Evolutionary conservation across 1,140 invertebrate genomes (phyloP), one percentile per base, ranked within the genome.

Genomic region (Acyrthosiphon pisum): DNA sequence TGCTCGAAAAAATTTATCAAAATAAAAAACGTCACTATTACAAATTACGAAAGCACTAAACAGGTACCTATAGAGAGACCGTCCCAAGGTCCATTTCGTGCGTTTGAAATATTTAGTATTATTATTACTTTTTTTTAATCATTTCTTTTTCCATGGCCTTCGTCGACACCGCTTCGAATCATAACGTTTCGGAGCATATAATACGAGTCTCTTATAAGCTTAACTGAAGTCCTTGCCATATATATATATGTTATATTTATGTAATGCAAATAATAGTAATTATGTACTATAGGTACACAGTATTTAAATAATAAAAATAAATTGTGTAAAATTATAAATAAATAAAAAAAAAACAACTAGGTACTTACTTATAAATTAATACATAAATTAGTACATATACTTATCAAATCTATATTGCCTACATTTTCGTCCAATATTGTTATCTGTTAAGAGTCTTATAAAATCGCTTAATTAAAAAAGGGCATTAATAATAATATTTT

Each of bases 41-140:
- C 88, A 56, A 56, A 89, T 89, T 56, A 89, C 50, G 88, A 89
- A 56, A 89, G 88, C 41, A n/a, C n/a, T n/a, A n/a, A n/a, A n/a
- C n/a, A 68, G 11, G 14, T 84, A 84, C 41, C 37, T 37, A 35
- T 6, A 56, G n/a, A 56, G 50, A 56, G 11, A 76, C 30, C 60
- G 60, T 76, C 4, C 50, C 88, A 89, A 89, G 88, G 88, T 89
- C 35, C 50, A 56, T 89, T 89, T 89, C 50, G 48, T 56, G 50
- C 1, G 20, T 89, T 53, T 26, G 35, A 37, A 26, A 88, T 46
- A 46, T 48, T 46, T 46, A 84, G 44, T n/a, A 7, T 50, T 76
- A 86, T 86, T 46, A 86, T 86, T 46, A 86, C 44, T 86, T 86
- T 46, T 44, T 56, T 90, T 41, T 90, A 90, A 90, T 90, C 88